A percentile compares a stretch with the other conserved stretches of the same genome.
These are phyloP conservation scores for Entomyzon cyanotis DNA, from an alignment of 2,113 vertebrate species.

Conservation along the genomic window DNA sequence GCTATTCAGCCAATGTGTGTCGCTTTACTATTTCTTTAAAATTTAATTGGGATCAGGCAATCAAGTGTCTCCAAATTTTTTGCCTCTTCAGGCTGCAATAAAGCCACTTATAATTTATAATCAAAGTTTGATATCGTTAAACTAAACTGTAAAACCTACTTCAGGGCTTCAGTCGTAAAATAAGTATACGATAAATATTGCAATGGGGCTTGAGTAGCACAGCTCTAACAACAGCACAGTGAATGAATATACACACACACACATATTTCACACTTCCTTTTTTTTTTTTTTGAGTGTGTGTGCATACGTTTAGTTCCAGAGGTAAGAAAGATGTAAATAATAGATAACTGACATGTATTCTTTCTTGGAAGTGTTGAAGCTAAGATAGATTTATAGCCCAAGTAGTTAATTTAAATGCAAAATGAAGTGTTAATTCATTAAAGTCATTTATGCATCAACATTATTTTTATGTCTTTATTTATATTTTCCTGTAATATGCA, in stretches of 20 bases:
- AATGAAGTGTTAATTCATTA: conserved; percentile 68
- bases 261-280: neutral
- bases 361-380: neutral
- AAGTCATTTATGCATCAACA: conserved; percentile 32
- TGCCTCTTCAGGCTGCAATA: conserved; percentile 25
- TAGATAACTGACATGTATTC: neutral
- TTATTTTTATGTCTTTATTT: conserved; percentile 53
- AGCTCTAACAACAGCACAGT: neutral
- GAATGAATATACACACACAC: neutral
- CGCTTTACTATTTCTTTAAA: conserved; percentile 68
- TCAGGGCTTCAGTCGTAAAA: conserved; percentile 63
- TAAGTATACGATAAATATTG: conserved; percentile 53
- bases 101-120: conserved; percentile 71
- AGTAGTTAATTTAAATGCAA: conserved; percentile 42
- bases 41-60: conserved; percentile 67
- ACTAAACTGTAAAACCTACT: conserved; percentile 65
- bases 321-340: conserved; percentile 34
- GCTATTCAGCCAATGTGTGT: neutral
- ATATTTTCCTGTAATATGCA: conserved; percentile 44
- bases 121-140: conserved; percentile 72
- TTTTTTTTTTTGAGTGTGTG: neutral
- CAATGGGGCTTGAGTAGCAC: neutral
- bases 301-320: neutral
- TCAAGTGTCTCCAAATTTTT: conserved; percentile 12
- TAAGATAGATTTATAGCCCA: neutral